Evolutionary conservation across 2,797 vertebrate genomes (phyloP), one percentile per base, ranked within the genome.

Genomic region (Bradypodion ventrale): DNA sequence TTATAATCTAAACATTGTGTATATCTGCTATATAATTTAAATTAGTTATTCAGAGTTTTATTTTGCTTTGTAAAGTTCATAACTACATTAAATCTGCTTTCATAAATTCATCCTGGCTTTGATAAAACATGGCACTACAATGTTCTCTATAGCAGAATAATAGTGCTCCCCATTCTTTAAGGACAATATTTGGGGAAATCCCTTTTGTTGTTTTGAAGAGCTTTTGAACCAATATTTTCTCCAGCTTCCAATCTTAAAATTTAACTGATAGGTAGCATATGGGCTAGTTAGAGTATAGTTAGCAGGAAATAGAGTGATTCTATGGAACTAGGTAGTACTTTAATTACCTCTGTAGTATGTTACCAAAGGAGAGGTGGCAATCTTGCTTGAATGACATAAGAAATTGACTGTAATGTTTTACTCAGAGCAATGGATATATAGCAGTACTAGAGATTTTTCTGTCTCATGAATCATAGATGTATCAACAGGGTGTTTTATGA

Each of bases 311-410:
- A 72, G 82, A 75, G 29, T 63, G 85, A 29, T 66, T 86, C n/a
- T 87, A 83, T 76, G 52, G 65, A 1, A 83, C 60, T 27, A 35
- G 77, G 49, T 21, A 37, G 16, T 66, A 60, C 29, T 87, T 92
- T 73, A 85, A 86, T 90, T 92, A 88, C 88, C 89, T 62, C 78
- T 82, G 83, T 84, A 65, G 66, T 80, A 46, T 65, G 68, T 13
- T 65, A n/a, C 35, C 70, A 76, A 56, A 56, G 77, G 84, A 70
- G 21, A 32, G 19, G 73, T 84, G 86, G 85, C 44, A 40, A 46
- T 21, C n/a, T 70, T 82, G 32, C 52, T 85, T 13, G 86, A 72
- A 79, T 0, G 0, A 65, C 78, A 86, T n/a, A 90, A 35, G 59
- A 7, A 59, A 35, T 60, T 75, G 6, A 7, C 0, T 1, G 75